Conservation (phyloP, 2,113 vertebrate genomes). For the Lanius ludovicianus region DNA sequence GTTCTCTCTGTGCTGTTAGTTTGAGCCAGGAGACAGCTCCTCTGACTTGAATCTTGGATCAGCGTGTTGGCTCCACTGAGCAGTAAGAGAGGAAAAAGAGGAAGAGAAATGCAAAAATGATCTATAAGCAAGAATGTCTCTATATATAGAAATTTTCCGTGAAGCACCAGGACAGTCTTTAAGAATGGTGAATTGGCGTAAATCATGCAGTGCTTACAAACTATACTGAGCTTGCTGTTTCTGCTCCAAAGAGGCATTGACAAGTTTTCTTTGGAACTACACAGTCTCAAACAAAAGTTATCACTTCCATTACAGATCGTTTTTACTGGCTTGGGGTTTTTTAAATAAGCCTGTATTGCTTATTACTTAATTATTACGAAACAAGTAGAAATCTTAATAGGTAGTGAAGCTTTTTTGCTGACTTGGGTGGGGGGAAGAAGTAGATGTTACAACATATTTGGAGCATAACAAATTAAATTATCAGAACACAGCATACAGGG, state of each 20-base stretch:
- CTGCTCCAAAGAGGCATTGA: not conserved
- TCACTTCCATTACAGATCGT: not conserved
- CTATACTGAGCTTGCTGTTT: not conserved
- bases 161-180: conserved; percentile 28
- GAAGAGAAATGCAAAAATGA: conserved; percentile 52
- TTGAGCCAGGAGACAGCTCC: conserved; percentile 44
- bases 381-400: not conserved
- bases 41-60: conserved; percentile 61
- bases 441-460: not conserved
- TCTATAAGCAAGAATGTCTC: conserved; percentile 41
- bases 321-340: not conserved
- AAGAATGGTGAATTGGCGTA: conserved; percentile 12
- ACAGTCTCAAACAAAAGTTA: not conserved
- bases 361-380: not conserved
- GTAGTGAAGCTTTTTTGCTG: not conserved
- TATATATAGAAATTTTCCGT: conserved; percentile 46
- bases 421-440: not conserved
- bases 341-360: not conserved
- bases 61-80: conserved; percentile 35
- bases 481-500: not conserved
- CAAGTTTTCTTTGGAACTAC: not conserved
- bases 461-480: not conserved
- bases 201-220: not conserved
- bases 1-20: not conserved
- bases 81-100: conserved; percentile 34